These are phyloP conservation scores for Ectropis crepuscularia DNA, from an alignment of 2,888 invertebrate genomes.

Conservation along the genomic window DNA sequence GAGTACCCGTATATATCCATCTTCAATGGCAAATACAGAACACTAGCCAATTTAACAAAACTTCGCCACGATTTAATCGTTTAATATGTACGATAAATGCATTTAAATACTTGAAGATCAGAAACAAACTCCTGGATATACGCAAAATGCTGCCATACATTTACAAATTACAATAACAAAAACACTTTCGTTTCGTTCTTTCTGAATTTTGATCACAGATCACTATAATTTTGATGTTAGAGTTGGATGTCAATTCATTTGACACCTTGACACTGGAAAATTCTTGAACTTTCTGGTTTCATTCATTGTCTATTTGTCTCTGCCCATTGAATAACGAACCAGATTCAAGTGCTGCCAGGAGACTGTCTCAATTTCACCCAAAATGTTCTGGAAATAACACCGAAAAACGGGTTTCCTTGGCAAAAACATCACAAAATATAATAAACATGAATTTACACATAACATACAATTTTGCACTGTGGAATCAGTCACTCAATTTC, in stretches of 20 bases:
- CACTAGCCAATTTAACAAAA: not conserved
- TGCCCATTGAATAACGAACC: no score
- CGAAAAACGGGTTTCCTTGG: no score
- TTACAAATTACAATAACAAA: constrained; percentile 10
- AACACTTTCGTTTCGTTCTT: not conserved
- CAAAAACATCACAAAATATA: no score
- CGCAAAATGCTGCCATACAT: not conserved
- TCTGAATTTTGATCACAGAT: constrained; percentile 5
- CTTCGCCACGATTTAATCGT: no score
- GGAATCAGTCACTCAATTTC: no score
- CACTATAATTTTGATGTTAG: no score
- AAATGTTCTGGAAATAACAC: no score
- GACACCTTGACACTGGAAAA: constrained; percentile 4
- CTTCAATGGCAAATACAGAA: constrained; percentile 25
- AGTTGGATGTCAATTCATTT: no score
- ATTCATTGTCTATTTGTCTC: not conserved
- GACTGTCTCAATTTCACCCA: no score
- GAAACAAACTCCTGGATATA: not conserved
- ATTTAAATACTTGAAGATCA: not conserved
- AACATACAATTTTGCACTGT: no score
- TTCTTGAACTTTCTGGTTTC: constrained; percentile 37
- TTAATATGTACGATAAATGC: not conserved
- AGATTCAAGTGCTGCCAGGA: no score
- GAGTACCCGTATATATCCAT: constrained; percentile 76
- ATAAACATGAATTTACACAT: no score